Conservation (phyloP, 2,888 invertebrate species). For the Oligia strigilis region DNA sequence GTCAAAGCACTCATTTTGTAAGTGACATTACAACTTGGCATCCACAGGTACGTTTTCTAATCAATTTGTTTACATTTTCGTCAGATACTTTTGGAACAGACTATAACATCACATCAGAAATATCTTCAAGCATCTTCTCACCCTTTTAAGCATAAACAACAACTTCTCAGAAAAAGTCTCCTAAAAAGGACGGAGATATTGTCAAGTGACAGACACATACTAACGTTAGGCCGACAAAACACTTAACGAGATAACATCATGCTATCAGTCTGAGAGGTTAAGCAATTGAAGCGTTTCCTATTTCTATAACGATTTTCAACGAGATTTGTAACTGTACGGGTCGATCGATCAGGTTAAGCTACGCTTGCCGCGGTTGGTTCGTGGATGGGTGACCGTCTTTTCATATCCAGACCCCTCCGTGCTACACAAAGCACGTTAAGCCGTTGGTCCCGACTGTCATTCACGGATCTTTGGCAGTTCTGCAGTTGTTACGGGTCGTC, state of each 20-base stretch:
- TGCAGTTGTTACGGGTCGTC: not conserved
- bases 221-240: slow-evolving; percentile 28
- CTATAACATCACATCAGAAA: not conserved
- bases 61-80: not conserved
- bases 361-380: not conserved
- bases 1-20: not conserved
- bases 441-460: not conserved
- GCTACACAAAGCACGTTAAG: not conserved
- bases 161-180: not conserved
- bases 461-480: not conserved
- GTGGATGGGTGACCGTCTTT: not conserved
- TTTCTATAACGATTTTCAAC: not conserved
- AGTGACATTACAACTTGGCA: not conserved
- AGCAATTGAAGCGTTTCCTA: not conserved
- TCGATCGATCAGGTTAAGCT: not conserved
- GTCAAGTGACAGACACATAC: slow-evolving; percentile 35
- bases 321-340: not conserved
- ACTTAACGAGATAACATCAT: slow-evolving; percentile 29
- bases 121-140: not conserved
- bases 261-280: slow-evolving; percentile 12
- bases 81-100: not conserved
- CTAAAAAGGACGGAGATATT: slow-evolving; percentile 29
- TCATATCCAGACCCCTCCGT: not conserved
- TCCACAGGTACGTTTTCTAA: not conserved
- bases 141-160: not conserved